Conservation (phyloP, 2,113 vertebrate species). For the Mormyrus lacerda region DNA sequence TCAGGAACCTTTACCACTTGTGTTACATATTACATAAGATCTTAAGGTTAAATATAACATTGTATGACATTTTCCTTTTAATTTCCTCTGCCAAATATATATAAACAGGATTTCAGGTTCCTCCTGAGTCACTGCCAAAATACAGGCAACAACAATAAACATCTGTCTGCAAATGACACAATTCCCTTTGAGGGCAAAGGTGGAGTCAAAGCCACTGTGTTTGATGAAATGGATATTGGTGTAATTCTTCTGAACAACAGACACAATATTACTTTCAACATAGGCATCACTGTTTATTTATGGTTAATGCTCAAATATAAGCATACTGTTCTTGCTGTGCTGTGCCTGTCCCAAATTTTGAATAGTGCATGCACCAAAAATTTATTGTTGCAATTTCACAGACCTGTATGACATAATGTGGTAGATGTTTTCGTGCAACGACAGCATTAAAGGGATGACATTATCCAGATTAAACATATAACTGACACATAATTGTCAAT, state of each 20-base stretch:
- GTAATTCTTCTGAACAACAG: not conserved
- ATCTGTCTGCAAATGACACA: slow-evolving; percentile 10
- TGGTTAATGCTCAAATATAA: not conserved
- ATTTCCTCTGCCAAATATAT: slow-evolving; percentile 10
- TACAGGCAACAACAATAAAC: slow-evolving; percentile 14
- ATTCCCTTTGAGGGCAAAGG: slow-evolving; percentile 5
- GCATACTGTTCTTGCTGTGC: not conserved
- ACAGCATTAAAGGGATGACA: not conserved
- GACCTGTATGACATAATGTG: not conserved
- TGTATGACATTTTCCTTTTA: not conserved
- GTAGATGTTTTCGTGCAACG: not conserved
- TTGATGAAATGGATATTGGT: not conserved
- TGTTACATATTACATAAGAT: not conserved
- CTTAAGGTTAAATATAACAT: not conserved
- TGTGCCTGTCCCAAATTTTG: not conserved
- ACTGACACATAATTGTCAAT: not conserved
- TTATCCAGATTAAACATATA: not conserved
- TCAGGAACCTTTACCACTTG: not conserved
- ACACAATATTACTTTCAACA: not conserved
- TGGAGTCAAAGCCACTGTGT: not conserved
- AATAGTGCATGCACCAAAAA: not conserved
- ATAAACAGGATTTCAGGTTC: slow-evolving; percentile 5
- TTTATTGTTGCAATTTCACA: not conserved
- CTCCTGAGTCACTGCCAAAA: not conserved
- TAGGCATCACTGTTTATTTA: not conserved